Evolutionary conservation across 2,888 invertebrate genomes (phyloP), one percentile per base, ranked within the genome.

Genomic region (Bembecia ichneumoniformis): DNA sequence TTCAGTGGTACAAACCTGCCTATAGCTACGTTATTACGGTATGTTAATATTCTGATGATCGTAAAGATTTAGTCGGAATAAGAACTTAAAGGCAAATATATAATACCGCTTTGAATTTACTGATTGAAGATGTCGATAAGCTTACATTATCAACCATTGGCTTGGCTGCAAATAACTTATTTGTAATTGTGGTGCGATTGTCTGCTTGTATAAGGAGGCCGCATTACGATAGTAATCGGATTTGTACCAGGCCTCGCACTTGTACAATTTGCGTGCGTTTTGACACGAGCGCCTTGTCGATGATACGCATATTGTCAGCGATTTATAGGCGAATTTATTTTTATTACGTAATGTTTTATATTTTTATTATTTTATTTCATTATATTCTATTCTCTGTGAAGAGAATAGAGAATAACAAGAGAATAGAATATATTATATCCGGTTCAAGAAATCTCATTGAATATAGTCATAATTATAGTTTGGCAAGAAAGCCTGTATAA

Each of bases 171-270:
- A 74, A 75, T 77, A 77, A 71, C 74, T 71, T 68, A 71, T 73
- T 74, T 73, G 75, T 76, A 71, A 77, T 75, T 75, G 74, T 65
- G 52, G 60, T 59, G 66, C 69, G 67, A 70, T 75, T 75, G 71
- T 72, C 65, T 71, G 62, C 58, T 60, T 58, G 57, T 66, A 65
- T 65, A 66, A 64, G 66, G 60, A 60, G 56, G 61, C 64, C 63
- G 64, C 62, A 55, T 60, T 69, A 68, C 68, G 74, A 77, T 76
- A 60, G 44, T 65, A 61, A 77, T 76, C 77, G 64, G 58, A 57
- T 60, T 65, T 66, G 69, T 69, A 59, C 67, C 64, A 58, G 64
- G 58, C 62, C 51, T 52, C 50, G 46, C 49, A 50, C 51, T 54
- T 49, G 50, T 64, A 60, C 65, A 66, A 64, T 68, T 64, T 67